Evolutionary conservation across 2,113 vertebrate species (phyloP).

Genomic region (Ctenomys sociabilis): DNA sequence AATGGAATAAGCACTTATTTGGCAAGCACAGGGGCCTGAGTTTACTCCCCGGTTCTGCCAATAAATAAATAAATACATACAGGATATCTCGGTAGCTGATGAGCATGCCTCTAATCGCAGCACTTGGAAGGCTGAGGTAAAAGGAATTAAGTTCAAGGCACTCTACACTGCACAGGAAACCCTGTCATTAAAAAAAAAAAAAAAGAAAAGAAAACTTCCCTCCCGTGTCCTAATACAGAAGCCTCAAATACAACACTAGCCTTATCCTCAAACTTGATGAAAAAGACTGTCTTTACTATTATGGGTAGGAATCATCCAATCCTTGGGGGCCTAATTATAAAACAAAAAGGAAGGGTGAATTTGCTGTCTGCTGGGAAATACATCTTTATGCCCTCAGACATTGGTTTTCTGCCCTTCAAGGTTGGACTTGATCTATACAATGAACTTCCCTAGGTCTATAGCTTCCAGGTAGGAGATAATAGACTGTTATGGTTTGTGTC

Average conservation of each 20-base stretch:
- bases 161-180: background rate
- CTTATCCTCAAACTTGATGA: background rate
- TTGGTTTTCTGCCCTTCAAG: background rate
- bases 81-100: background rate
- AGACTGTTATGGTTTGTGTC: background rate
- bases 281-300: background rate
- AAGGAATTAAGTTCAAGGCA: background rate
- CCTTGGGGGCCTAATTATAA: background rate
- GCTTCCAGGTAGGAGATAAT: background rate
- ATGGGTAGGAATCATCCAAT: no score
- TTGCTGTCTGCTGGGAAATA: background rate
- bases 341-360: background rate
- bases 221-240: background rate
- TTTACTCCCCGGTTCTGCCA: no score
- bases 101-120: background rate
- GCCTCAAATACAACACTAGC: background rate
- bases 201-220: background rate
- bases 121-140: background rate
- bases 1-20: no score
- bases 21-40: no score
- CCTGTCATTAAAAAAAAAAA: background rate
- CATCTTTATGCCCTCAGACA: background rate
- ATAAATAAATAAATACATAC: no score
- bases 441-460: background rate
- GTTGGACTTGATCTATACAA: background rate